Evolutionary conservation across 2,888 invertebrate genomes (phyloP), one percentile per base, ranked within the genome.

Genomic region (Ceriagrion tenellum): DNA sequence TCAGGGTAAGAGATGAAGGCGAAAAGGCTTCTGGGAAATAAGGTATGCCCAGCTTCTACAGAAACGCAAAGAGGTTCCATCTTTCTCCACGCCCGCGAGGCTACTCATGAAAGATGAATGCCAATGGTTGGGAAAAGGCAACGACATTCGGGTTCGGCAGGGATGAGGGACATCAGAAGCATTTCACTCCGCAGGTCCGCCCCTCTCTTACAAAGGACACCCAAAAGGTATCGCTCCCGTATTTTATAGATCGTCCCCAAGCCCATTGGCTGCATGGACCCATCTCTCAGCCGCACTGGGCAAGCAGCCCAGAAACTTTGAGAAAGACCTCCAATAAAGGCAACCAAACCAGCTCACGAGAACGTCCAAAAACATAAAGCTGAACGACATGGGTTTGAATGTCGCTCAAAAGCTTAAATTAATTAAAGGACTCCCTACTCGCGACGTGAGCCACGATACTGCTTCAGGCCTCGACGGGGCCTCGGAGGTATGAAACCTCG

Each of bases 71-170:
- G 74, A 81, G 30, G 35, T 30, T n/a, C 74, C 74, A 69, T 35
- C 30, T 12, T 26, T 20, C 30, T 12, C 30, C 30, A 81, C 89
- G 13, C 69, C 23, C 69, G n/a, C 47, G 26, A 20, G 47, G 8
- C 89, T 89, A 0, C 55, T 55, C 89, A 55, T 89, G 89, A 89
- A 89, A 89, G 89, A 89, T 89, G 89, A 89, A 89, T 89, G 89
- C 47, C 89, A 47, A 89, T 35, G 89, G 89, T 55, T 26, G 89
- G n/a, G 47, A 47, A 55, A 26, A 89, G 89, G 89, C 1, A 89
- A 18, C 89, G 47, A 18, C 89, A 89, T n/a, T 3, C 47, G 55
- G 55, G 55, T 47, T 16, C 26, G 40, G 88, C 23, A 69, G 69
- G 74, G 74, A 16, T 20, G 74, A 13, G 74, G 30, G 30, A 30